These are phyloP conservation scores for Protonibea diacanthus DNA, from an alignment of 2,797 vertebrate species.

Conservation along the genomic window DNA sequence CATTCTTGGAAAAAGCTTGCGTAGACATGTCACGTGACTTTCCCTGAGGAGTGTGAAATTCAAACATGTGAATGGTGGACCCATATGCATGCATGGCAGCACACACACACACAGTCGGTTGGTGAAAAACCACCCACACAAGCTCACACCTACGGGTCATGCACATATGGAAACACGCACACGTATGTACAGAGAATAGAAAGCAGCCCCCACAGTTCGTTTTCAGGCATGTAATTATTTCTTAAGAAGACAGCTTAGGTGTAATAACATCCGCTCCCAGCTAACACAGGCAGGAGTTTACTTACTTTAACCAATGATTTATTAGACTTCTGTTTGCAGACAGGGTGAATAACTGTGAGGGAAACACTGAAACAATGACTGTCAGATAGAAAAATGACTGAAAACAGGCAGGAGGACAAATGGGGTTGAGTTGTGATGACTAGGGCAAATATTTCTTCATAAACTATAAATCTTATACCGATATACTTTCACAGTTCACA, in stretches of 20 bases:
- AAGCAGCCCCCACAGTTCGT: conserved; percentile 30
- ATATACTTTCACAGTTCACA: too few species aligned
- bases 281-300: conserved; percentile 10
- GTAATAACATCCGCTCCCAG: conserved; percentile 24
- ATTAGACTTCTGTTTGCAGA: conserved; percentile 18
- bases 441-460: too few species aligned
- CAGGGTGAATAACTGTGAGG: conserved; percentile 15
- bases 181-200: conserved; percentile 52
- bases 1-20: conserved; percentile 33
- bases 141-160: conserved; percentile 25
- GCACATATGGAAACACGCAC: conserved; percentile 39
- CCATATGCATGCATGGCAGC: conserved; percentile 16
- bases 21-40: conserved; percentile 43
- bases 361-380: conserved; percentile 4
- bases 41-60: conserved; percentile 39
- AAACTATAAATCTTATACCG: too few species aligned
- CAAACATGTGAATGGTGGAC: conserved; percentile 40
- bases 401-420: conserved; percentile 1
- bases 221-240: conserved; percentile 48
- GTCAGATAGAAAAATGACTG: not conserved
- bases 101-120: conserved; percentile 17
- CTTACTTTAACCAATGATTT: conserved; percentile 41
- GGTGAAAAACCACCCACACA: conserved; percentile 45
- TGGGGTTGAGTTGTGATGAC: not conserved
- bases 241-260: conserved; percentile 32